A percentile compares a stretch with the other conserved stretches of the same genome.
These are phyloP conservation scores for Neodontobutis hainanensis DNA, from an alignment of 2,113 vertebrate genomes.

Conservation along the genomic window DNA sequence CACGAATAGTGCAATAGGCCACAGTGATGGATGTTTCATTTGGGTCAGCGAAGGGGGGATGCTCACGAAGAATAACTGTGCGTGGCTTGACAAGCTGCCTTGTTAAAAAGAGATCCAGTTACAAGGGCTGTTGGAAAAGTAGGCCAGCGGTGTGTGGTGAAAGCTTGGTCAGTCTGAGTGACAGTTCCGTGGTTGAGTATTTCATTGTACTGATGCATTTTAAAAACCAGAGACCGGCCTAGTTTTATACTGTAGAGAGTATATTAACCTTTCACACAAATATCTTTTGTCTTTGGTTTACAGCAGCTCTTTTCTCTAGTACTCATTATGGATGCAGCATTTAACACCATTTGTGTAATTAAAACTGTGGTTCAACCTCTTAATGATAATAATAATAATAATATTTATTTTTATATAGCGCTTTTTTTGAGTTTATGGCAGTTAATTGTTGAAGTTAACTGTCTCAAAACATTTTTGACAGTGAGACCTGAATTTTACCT, in stretches of 20 bases:
- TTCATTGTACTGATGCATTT: conserved; percentile 20
- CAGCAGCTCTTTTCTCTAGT: background rate
- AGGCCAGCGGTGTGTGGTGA: conserved; percentile 40
- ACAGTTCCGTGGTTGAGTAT: conserved; percentile 18
- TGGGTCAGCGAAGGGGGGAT: background rate
- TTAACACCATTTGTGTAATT: background rate
- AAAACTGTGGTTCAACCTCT: too few species aligned
- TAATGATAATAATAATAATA: too few species aligned
- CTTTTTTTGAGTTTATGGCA: background rate
- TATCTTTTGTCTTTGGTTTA: background rate
- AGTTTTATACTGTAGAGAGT: conserved; percentile 9
- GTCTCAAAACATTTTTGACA: too few species aligned
- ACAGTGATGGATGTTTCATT: conserved; percentile 36
- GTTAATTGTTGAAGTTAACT: background rate
- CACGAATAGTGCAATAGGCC: conserved; percentile 34
- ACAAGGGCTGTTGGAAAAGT: conserved; percentile 51
- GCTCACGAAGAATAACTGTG: conserved; percentile 30
- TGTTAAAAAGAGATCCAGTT: conserved; percentile 56
- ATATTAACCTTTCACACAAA: conserved; percentile 14
- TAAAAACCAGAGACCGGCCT: background rate
- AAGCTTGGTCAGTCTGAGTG: conserved; percentile 12
- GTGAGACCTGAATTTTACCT: too few species aligned
- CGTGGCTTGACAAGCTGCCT: conserved; percentile 48
- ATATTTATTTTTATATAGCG: too few species aligned
- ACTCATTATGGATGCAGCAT: background rate